A percentile compares a stretch with the other conserved stretches of the same genome.
Conservation (phyloP, 53 echinoderm and acorn worm genomes). For the Actinopyga echinites region DNA sequence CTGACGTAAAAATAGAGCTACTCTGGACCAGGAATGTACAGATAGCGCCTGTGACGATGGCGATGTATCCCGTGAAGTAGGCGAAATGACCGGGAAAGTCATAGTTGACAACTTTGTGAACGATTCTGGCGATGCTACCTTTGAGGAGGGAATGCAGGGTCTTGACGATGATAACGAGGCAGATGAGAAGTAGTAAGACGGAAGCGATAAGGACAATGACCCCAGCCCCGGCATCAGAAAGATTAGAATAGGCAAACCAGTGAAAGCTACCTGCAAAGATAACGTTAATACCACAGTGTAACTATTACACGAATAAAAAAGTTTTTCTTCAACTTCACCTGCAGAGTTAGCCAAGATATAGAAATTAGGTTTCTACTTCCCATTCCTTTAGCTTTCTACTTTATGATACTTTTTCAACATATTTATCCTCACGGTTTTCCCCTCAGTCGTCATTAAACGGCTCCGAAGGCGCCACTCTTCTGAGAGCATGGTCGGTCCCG, state of each 20-base stretch:
- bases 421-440: no score
- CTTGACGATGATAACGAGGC: constrained; percentile 89
- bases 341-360: neutral
- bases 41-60: constrained; percentile 77
- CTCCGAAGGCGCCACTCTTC: no score
- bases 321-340: neutral
- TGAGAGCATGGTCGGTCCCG: no score
- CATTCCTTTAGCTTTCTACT: no score
- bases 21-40: constrained; percentile 94
- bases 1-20: constrained; percentile 97
- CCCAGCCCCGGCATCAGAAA: constrained; percentile 68
- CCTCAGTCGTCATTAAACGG: no score
- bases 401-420: no score
- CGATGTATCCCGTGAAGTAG: constrained; percentile 87
- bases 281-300: neutral
- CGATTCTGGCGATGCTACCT: constrained; percentile 80
- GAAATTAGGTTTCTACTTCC: no score
- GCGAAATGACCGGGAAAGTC: constrained; percentile 81
- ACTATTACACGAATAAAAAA: neutral
- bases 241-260: constrained; percentile 62
- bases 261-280: constrained; percentile 63
- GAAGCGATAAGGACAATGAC: constrained; percentile 72
- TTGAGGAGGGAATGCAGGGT: constrained; percentile 86
- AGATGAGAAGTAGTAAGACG: constrained; percentile 70
- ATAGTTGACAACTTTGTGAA: constrained; percentile 88